Conservation (phyloP, 92 coral and sea anemone genomes). For the Micromussa lordhowensis region DNA sequence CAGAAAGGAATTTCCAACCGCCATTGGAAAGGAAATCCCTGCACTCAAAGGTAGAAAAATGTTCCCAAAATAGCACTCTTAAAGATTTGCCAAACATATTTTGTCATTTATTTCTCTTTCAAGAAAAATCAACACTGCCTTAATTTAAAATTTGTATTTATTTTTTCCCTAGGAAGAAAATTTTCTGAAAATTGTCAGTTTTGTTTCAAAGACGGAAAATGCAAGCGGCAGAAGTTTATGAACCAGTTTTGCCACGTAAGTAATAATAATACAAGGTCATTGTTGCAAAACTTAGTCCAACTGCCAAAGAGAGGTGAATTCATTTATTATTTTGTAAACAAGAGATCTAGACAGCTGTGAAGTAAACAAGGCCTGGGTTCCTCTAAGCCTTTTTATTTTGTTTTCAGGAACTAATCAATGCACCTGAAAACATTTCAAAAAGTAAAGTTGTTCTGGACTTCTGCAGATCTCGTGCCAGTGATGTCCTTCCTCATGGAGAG, state of each 20-base stretch:
- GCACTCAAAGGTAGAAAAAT: slow-evolving; percentile 33
- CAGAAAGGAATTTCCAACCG: slow-evolving; percentile 37
- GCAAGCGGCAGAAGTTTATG: slow-evolving; percentile 54
- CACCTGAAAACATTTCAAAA: slow-evolving; percentile 53
- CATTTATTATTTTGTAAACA: no score
- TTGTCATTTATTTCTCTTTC: not conserved
- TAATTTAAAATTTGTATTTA: not conserved
- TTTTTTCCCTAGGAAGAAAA: slow-evolving; percentile 43
- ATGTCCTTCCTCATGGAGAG: slow-evolving; percentile 60
- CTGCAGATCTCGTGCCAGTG: slow-evolving; percentile 60
- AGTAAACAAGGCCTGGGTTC: not conserved
- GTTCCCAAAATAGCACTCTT: not conserved
- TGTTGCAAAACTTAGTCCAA: not conserved
- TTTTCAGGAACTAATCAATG: slow-evolving; percentile 63
- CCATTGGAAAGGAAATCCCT: slow-evolving; percentile 49
- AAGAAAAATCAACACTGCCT: not conserved
- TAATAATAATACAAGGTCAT: not conserved
- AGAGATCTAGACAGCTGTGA: not conserved
- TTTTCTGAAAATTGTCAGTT: slow-evolving; percentile 64
- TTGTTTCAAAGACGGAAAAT: slow-evolving; percentile 67
- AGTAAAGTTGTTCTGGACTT: slow-evolving; percentile 52
- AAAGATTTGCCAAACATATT: not conserved
- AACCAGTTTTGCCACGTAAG: slow-evolving; percentile 70
- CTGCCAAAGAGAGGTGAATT: not conserved
- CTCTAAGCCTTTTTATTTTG: not conserved